These are phyloP conservation scores for Motacilla alba DNA, from an alignment of 2,113 vertebrate species.

Conservation along the genomic window DNA sequence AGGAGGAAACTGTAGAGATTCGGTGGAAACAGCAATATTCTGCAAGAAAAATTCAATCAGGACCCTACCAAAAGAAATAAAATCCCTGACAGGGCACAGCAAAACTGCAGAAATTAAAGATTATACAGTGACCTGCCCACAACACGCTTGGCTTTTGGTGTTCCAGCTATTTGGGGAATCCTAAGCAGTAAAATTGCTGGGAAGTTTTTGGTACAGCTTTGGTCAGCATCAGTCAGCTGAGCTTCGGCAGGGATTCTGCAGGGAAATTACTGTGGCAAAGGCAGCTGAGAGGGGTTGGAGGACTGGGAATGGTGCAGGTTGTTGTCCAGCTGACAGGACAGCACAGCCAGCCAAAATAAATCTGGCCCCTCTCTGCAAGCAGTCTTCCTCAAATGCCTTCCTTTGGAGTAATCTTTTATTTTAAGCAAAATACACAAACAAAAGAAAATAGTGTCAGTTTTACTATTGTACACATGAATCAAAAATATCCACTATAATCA, in stretches of 20 bases:
- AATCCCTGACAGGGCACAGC: background rate
- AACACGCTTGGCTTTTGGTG: background rate
- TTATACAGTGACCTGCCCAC: background rate
- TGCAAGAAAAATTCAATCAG: background rate
- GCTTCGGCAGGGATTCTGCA: background rate
- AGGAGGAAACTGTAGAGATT: background rate
- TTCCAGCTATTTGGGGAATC: background rate
- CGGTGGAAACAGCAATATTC: background rate
- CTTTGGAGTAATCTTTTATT: slow-evolving; percentile 22
- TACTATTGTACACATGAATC: background rate
- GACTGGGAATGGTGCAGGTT: background rate
- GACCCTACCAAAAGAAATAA: background rate
- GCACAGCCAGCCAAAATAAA: background rate
- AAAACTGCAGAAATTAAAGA: background rate
- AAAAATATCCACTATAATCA: background rate
- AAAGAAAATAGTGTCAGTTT: background rate
- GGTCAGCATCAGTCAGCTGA: background rate
- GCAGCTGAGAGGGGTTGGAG: background rate
- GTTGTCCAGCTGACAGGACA: background rate
- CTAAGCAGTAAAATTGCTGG: background rate
- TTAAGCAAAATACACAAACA: slow-evolving; percentile 47
- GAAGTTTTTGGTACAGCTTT: background rate
- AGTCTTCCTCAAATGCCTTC: slow-evolving; percentile 30
- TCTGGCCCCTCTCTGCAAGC: background rate
- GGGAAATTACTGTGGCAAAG: background rate